These are phyloP conservation scores for Callocephalon fimbriatum DNA, from an alignment of 2,113 vertebrate species.

Conservation along the genomic window DNA sequence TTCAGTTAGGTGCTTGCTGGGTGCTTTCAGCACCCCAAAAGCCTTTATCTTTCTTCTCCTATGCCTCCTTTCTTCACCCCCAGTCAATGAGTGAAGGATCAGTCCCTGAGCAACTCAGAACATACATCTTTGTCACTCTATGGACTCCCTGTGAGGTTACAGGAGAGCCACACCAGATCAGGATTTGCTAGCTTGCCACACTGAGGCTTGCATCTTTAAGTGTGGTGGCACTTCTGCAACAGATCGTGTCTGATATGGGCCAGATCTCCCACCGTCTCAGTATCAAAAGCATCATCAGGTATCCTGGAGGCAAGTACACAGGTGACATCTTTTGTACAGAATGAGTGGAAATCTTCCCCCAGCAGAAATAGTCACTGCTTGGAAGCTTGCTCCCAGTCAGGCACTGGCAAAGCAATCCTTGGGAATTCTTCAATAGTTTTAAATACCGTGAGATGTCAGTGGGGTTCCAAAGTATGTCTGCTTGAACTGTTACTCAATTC, in stretches of 20 bases:
- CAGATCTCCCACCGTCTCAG: not conserved
- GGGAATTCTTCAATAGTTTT: not conserved
- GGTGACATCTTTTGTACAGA: not conserved
- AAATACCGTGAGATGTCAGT: not conserved
- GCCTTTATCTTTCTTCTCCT: not conserved
- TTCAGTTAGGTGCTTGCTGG: not conserved
- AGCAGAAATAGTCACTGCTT: not conserved
- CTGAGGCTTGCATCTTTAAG: not conserved
- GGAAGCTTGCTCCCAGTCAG: not conserved
- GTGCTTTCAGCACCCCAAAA: too few relatives aligned
- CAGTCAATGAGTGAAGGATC: not conserved
- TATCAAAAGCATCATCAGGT: not conserved
- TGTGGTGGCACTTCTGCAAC: not conserved
- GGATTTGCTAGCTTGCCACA: not conserved
- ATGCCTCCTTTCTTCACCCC: not conserved
- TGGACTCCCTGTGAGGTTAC: not conserved
- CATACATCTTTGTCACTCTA: not conserved
- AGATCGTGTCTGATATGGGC: not conserved
- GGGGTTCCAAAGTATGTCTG: not conserved
- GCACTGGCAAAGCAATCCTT: not conserved
- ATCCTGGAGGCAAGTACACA: not conserved
- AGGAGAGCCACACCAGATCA: not conserved
- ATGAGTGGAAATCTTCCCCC: not conserved
- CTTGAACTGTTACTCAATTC: not conserved
- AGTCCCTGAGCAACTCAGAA: not conserved